These are phyloP conservation scores for Leptoclinus maculatus DNA, from an alignment of 2,797 vertebrate genomes.

Conservation along the genomic window DNA sequence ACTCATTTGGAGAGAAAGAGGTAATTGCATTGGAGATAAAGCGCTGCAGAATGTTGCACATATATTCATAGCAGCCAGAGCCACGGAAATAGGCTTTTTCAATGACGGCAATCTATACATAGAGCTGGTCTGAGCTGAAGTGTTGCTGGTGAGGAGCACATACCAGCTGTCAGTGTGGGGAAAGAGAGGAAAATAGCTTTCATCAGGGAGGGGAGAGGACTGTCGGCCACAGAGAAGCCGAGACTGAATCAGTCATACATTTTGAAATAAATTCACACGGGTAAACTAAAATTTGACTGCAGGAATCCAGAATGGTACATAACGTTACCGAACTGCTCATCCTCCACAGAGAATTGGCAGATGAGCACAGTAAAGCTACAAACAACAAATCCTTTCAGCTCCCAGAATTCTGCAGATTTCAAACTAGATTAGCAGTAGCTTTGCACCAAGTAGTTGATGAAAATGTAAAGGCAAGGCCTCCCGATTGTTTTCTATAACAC, in stretches of 20 bases:
- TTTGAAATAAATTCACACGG: constrained; percentile 72
- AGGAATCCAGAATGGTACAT: constrained; percentile 50
- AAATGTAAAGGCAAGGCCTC: constrained; percentile 48
- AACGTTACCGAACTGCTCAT: constrained; percentile 51
- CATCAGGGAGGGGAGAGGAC: constrained; percentile 69
- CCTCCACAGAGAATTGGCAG: constrained; percentile 46
- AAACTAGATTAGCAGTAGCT: constrained; percentile 68
- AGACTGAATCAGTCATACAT: constrained; percentile 67
- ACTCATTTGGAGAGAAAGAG: constrained; percentile 64
- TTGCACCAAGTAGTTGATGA: constrained; percentile 52
- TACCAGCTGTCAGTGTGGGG: constrained; percentile 77
- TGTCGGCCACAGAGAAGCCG: constrained; percentile 62
- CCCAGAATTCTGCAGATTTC: constrained; percentile 59
- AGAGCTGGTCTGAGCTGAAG: constrained; percentile 75
- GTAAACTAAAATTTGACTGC: constrained; percentile 63
- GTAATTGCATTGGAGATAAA: constrained; percentile 66
- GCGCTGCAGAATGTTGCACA: constrained; percentile 53
- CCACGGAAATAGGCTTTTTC: constrained; percentile 63
- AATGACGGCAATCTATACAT: constrained; percentile 76
- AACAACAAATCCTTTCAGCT: constrained; percentile 67
- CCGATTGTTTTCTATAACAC: constrained; percentile 65
- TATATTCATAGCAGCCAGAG: constrained; percentile 73
- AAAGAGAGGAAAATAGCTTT: constrained; percentile 78
- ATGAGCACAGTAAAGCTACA: constrained; percentile 50
- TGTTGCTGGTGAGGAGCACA: constrained; percentile 75